Evolutionary conservation across 2,888 invertebrate species (phyloP).

Genomic region (Pseudococcus viburni): DNA sequence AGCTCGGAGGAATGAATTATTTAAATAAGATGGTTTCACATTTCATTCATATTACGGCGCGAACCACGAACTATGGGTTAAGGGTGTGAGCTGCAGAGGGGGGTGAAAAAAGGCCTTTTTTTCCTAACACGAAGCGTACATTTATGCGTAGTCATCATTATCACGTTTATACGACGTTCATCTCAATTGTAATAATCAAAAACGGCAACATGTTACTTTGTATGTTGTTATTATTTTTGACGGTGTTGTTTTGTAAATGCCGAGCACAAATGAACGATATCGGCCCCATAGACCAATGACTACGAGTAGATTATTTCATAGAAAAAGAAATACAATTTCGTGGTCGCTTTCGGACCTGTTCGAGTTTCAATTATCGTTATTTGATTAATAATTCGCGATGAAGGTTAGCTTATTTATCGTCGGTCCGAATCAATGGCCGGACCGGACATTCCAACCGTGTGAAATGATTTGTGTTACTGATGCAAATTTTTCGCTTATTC

Average conservation of each 20-base stretch:
- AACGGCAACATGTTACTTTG: slow-evolving; percentile 30
- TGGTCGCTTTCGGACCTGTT: slow-evolving; percentile 25
- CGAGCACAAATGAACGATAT: too few species aligned
- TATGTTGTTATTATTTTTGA: slow-evolving; percentile 11
- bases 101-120: neutral
- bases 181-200: neutral
- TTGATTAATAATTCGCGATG: slow-evolving; percentile 46
- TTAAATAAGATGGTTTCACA: slow-evolving; percentile 60
- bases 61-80: neutral
- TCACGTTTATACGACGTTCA: slow-evolving; percentile 25
- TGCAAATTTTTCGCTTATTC: slow-evolving; percentile 21
- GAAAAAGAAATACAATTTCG: slow-evolving; percentile 49
- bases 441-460: slow-evolving; percentile 55
- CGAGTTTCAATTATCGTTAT: slow-evolving; percentile 52
- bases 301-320: neutral
- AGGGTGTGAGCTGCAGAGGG: slow-evolving; percentile 33
- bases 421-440: slow-evolving; percentile 30
- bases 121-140: neutral
- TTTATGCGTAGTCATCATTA: slow-evolving; percentile 62
- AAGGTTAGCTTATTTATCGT: slow-evolving; percentile 45
- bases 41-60: slow-evolving; percentile 59
- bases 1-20: slow-evolving; percentile 48
- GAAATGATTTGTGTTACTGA: slow-evolving; percentile 42
- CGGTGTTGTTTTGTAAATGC: too few species aligned
- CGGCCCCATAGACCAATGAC: too few species aligned